phyloP scores from a whole-genome alignment of 2,888 invertebrate genomes.

The Eupithecia abbreviata region DNA sequence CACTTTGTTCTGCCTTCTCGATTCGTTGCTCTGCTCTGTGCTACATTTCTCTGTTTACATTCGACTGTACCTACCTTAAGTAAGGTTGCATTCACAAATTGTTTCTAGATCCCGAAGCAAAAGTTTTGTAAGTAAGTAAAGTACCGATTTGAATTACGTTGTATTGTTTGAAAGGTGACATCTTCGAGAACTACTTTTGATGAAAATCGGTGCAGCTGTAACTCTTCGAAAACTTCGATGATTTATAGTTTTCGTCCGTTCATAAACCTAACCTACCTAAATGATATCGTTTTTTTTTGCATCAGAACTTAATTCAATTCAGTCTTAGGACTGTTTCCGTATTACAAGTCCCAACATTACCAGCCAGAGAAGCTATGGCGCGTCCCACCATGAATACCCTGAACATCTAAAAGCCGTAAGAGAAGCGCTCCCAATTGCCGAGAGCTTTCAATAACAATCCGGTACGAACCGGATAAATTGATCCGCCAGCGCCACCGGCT shows the following conservation, averaged over 20 bases:
- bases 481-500: conserved; percentile 52
- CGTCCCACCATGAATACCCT: neutral
- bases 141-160: neutral
- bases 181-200: neutral
- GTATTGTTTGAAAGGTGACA: neutral
- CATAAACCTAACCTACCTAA: neutral
- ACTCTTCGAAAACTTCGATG: too few species aligned
- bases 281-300: neutral
- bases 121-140: neutral
- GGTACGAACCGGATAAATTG: conserved; percentile 65
- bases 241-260: neutral
- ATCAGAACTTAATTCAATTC: neutral
- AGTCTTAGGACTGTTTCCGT: neutral
- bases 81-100: neutral
- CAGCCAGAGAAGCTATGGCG: neutral
- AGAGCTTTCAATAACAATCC: conserved; percentile 45
- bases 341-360: neutral
- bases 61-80: neutral
- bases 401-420: neutral
- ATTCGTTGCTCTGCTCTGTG: conserved; percentile 7
- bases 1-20: conserved; percentile 16
- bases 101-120: neutral
- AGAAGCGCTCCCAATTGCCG: neutral
- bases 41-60: conserved; percentile 4
- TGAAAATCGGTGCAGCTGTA: neutral